phyloP scores from a whole-genome alignment of 1,140 invertebrate genomes.

The Zophobas morio region DNA sequence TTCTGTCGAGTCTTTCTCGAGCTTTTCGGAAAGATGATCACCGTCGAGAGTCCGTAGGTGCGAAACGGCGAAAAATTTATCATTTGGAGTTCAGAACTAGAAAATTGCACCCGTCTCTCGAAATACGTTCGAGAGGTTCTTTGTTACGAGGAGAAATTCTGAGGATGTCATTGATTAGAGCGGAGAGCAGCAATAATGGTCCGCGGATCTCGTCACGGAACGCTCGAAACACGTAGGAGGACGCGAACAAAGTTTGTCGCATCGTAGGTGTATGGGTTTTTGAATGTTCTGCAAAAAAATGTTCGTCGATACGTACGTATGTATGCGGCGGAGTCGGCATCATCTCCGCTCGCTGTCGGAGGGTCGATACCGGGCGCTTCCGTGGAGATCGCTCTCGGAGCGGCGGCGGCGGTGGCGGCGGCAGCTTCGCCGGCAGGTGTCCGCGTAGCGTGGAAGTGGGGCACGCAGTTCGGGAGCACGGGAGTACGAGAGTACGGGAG shows the following conservation, averaged over 20 bases:
- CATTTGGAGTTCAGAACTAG: constrained; percentile 1
- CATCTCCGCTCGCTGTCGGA: not conserved
- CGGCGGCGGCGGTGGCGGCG: not conserved
- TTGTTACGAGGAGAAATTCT: constrained; percentile 1
- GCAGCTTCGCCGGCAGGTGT: not conserved
- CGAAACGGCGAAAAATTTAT: constrained; percentile 19
- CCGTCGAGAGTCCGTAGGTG: not conserved
- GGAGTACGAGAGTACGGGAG: constrained; percentile 39
- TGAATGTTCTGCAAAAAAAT: too few relatives aligned
- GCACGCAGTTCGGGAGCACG: constrained; percentile 33
- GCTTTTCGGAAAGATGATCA: too few relatives aligned
- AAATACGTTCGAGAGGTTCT: not conserved
- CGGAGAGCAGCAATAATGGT: not conserved
- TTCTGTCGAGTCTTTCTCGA: constrained; percentile 8
- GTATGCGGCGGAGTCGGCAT: too few relatives aligned
- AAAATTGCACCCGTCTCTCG: constrained; percentile 2
- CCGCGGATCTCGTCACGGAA: constrained; percentile 9
- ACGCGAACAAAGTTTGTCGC: constrained; percentile 1
- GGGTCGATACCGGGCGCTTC: too few relatives aligned
- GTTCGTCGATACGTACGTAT: too few relatives aligned
- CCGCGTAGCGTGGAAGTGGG: not conserved
- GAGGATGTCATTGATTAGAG: constrained; percentile 15
- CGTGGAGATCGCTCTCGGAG: too few relatives aligned
- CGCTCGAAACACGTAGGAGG: constrained; percentile 12
- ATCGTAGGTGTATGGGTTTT: not conserved